Percentiles rank a stretch among this genome's conserved stretches.
Evolutionary conservation across 2,888 invertebrate genomes (phyloP).

Genomic region (Thelaira solivaga): DNA sequence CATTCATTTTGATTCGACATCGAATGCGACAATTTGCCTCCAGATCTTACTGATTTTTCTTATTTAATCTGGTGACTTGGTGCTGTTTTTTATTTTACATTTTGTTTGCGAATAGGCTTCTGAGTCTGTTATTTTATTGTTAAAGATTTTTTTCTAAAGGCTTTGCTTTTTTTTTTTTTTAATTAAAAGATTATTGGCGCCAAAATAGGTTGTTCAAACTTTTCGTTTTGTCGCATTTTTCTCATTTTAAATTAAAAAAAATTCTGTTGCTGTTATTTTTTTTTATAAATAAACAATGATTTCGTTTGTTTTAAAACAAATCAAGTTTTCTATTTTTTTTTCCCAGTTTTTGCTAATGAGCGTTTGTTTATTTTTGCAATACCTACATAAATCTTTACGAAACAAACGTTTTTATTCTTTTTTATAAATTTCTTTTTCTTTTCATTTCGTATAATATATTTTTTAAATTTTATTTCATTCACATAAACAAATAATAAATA

Average conservation of each 20-base stretch:
- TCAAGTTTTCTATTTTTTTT: slow-evolving; percentile 1
- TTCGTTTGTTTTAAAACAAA: neutral
- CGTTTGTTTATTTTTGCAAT: slow-evolving; percentile 20
- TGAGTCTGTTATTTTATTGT: neutral
- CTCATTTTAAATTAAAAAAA: too few species aligned
- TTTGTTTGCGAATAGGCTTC: too few species aligned
- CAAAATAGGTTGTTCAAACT: too few species aligned
- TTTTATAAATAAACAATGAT: slow-evolving; percentile 16
- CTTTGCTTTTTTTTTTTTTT: neutral
- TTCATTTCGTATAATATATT: neutral
- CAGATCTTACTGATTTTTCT: too few species aligned
- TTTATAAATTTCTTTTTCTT: neutral
- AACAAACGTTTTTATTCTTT: slow-evolving; percentile 18
- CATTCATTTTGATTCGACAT: too few species aligned
- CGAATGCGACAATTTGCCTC: too few species aligned
- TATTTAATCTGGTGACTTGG: too few species aligned
- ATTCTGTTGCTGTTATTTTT: neutral
- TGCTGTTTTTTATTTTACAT: too few species aligned
- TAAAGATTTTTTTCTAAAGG: neutral
- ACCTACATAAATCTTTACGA: neutral
- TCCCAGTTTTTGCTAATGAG: neutral
- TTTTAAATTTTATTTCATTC: too few species aligned
- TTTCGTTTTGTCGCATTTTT: too few species aligned
- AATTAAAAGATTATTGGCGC: too few species aligned
- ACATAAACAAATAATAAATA: too few species aligned